phyloP scores from a whole-genome alignment of 2,797 vertebrate species.

The Lithobates pipiens region DNA sequence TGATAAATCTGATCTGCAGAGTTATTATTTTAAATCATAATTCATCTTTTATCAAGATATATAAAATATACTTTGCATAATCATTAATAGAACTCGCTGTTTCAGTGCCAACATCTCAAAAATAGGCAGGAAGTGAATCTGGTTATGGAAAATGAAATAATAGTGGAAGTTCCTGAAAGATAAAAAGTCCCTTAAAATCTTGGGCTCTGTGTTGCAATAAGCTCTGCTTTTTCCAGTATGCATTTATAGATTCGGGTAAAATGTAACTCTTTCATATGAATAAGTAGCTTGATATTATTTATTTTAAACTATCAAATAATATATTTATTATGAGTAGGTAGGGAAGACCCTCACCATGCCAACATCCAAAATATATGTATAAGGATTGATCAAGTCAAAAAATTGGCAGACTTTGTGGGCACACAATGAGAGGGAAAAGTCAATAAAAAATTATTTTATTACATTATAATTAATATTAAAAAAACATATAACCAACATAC shows the following conservation, averaged over 20 bases:
- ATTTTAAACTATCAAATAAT: neutral
- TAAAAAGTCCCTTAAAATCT: slow-evolving; percentile 44
- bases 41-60: neutral
- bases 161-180: neutral
- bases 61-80: neutral
- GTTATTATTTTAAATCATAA: no score
- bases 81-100: neutral
- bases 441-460: no score
- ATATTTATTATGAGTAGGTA: neutral
- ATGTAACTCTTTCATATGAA: neutral
- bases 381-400: no score
- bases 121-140: slow-evolving; percentile 5
- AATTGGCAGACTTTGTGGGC: no score
- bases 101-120: neutral
- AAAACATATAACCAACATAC: no score
- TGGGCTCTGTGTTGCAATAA: neutral
- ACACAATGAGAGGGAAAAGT: no score
- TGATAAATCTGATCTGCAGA: no score
- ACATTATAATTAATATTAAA: no score
- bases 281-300: neutral
- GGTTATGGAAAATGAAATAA: neutral
- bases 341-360: no score
- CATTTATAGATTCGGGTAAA: neutral
- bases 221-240: neutral
- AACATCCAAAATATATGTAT: no score